phyloP scores from a whole-genome alignment of 37 sponge, comb jelly and placozoan genomes.

The Petrosia ficiformis region DNA sequence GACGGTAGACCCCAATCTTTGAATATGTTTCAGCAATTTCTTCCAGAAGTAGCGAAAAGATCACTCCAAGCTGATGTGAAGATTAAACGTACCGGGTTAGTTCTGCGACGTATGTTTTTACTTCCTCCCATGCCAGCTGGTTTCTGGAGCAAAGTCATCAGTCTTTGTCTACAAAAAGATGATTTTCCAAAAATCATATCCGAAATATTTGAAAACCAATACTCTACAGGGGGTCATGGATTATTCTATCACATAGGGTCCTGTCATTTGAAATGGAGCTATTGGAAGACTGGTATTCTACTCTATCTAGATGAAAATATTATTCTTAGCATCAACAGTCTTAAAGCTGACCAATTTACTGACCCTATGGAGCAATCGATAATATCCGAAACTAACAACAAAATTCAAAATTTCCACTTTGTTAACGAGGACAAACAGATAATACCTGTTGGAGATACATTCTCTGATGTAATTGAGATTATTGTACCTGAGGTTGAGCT shows the following conservation, averaged over 20 bases:
- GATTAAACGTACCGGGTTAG: conserved; percentile 28
- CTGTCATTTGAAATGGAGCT: conserved; percentile 31
- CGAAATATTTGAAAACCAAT: background rate
- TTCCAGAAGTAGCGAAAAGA: background rate
- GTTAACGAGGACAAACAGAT: conserved; percentile 2
- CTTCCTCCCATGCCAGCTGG: conserved; percentile 61
- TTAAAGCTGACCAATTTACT: conserved; percentile 28
- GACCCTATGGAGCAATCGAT: conserved; percentile 14
- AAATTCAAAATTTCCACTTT: conserved; percentile 13
- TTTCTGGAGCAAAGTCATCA: conserved; percentile 75
- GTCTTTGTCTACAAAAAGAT: conserved; percentile 47
- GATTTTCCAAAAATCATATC: conserved; percentile 40
- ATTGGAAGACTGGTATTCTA: conserved; percentile 80
- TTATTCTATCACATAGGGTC: conserved; percentile 24
- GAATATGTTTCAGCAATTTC: no score
- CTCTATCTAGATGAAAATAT: conserved; percentile 34
- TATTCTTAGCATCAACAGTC: conserved; percentile 45
- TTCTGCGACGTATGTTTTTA: conserved; percentile 42
- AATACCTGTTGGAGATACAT: conserved; percentile 12
- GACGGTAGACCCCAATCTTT: background rate
- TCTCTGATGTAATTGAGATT: conserved; percentile 46
- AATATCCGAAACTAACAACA: background rate
- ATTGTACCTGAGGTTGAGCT: conserved; percentile 30
- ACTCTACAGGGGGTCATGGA: background rate
- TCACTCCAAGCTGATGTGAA: background rate